phyloP scores from a whole-genome alignment of 2,888 invertebrate genomes.

The Stenolophus ochropezus region DNA sequence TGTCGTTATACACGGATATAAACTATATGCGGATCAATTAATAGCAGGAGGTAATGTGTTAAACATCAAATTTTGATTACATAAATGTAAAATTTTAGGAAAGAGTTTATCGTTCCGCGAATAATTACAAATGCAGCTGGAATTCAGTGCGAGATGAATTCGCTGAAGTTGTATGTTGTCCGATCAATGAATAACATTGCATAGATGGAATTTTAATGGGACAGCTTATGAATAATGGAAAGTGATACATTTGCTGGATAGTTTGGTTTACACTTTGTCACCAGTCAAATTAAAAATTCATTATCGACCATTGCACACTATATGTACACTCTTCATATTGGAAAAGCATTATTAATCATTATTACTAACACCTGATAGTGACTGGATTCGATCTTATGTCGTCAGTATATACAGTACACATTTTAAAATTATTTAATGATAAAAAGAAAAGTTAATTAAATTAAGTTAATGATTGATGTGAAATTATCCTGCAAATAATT shows the following conservation, averaged over 20 bases:
- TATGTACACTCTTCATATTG: neutral
- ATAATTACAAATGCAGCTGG: neutral
- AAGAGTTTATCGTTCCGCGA: neutral
- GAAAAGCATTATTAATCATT: neutral
- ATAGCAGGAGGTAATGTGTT: too few relatives aligned
- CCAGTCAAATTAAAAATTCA: neutral
- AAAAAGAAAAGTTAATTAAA: too few relatives aligned
- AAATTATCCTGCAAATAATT: neutral
- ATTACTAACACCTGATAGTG: too few relatives aligned
- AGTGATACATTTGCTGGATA: neutral
- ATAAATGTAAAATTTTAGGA: too few relatives aligned
- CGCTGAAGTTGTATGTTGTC: neutral
- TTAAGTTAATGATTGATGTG: too few relatives aligned
- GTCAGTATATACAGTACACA: too few relatives aligned
- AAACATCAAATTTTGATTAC: too few relatives aligned
- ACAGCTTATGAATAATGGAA: slow-evolving; percentile 19
- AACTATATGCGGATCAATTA: too few relatives aligned
- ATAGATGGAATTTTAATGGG: slow-evolving; percentile 26
- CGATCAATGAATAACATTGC: slow-evolving; percentile 6
- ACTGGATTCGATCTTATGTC: too few relatives aligned
- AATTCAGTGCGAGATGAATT: neutral
- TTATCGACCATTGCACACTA: neutral
- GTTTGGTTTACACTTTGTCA: neutral
- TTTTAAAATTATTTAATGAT: too few relatives aligned
- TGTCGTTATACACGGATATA: too few relatives aligned